Conservation (phyloP, 2,113 vertebrate genomes). For the Chaetura pelagica region DNA sequence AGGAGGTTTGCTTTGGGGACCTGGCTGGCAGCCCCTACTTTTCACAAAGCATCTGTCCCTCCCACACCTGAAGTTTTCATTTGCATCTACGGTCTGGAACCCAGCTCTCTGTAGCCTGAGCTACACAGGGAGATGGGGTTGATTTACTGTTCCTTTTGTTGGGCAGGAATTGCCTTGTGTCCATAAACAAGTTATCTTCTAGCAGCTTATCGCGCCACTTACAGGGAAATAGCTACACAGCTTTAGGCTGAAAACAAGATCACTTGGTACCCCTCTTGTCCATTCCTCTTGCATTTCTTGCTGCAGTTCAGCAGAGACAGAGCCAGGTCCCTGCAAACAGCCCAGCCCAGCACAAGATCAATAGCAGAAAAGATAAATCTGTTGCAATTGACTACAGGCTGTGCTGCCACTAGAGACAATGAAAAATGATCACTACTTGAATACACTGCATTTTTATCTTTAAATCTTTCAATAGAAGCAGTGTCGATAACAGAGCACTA, state of each 20-base stretch:
- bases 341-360: conserved; percentile 54
- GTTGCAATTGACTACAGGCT: conserved; percentile 72
- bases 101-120: background rate
- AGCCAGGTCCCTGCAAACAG: conserved; percentile 47
- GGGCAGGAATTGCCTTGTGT: background rate
- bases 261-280: background rate
- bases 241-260: background rate
- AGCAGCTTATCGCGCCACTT: background rate
- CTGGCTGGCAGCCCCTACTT: background rate
- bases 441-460: conserved; percentile 77
- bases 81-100: background rate
- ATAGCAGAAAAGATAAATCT: conserved; percentile 81
- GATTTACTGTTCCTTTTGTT: background rate
- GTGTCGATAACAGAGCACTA: conserved; percentile 78
- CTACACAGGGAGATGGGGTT: background rate
- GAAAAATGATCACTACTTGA: conserved; percentile 78
- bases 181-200: background rate
- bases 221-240: background rate
- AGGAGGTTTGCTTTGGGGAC: background rate
- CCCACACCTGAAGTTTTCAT: background rate
- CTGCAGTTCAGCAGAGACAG: background rate
- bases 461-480: conserved; percentile 77
- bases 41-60: background rate
- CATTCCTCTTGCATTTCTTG: background rate
- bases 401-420: conserved; percentile 76